phyloP scores from a whole-genome alignment of 2,113 vertebrate species.

The Oreocharis arfaki region DNA sequence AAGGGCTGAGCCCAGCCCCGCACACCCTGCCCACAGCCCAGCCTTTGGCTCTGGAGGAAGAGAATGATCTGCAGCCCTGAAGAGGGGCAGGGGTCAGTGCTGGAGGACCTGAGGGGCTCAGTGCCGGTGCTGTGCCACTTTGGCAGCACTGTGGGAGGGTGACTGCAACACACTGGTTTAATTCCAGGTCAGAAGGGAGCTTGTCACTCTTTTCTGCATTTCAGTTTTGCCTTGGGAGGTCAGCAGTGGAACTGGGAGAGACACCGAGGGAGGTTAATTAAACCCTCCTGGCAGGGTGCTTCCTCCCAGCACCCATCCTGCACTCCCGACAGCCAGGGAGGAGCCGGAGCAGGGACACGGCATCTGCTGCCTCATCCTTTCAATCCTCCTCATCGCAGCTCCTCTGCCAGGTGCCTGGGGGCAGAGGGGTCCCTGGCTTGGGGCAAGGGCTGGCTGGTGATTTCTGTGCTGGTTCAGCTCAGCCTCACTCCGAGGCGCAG shows the following conservation, averaged over 20 bases:
- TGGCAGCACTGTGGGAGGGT: background rate
- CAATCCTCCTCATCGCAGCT: background rate
- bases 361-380: background rate
- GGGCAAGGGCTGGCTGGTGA: background rate
- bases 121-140: background rate
- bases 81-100: background rate
- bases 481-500: background rate
- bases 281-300: background rate
- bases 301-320: background rate
- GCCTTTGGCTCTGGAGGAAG: background rate
- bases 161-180: background rate
- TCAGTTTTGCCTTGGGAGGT: slow-evolving; percentile 12
- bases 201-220: background rate
- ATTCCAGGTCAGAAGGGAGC: slow-evolving; percentile 42
- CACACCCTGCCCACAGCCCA: background rate
- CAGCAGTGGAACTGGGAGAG: slow-evolving; percentile 21
- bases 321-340: background rate
- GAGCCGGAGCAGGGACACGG: fast-evolving
- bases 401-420: background rate
- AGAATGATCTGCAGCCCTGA: background rate
- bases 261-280: slow-evolving; percentile 13
- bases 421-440: background rate
- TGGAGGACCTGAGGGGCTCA: background rate
- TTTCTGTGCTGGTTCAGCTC: background rate
- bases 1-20: background rate